Conservation (phyloP, 1,140 invertebrate genomes). For the Aphidius gifuensis region DNA sequence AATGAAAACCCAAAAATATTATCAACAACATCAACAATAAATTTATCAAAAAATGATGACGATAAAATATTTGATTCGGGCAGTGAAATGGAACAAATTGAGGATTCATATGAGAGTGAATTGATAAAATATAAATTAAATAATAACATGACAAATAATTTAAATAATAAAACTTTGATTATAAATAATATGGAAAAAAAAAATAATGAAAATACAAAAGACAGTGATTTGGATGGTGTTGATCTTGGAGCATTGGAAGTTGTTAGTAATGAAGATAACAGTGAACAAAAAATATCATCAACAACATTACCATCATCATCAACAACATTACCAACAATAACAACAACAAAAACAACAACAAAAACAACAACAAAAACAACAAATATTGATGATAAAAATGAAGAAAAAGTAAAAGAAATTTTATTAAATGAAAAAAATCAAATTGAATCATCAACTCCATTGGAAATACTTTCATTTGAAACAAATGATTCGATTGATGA, state of each 20-base stretch:
- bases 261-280: slow-evolving; percentile 21
- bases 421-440: background rate
- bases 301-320: slow-evolving; percentile 16
- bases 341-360: slow-evolving; percentile 22
- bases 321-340: background rate
- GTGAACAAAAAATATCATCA: too few relatives aligned
- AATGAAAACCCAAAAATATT: slow-evolving; percentile 5
- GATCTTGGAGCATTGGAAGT: slow-evolving; percentile 25
- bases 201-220: slow-evolving; percentile 20
- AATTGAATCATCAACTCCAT: slow-evolving; percentile 6
- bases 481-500: slow-evolving; percentile 13
- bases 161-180: background rate
- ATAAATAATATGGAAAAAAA: slow-evolving; percentile 6
- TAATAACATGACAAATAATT: slow-evolving; percentile 12
- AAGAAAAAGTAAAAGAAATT: slow-evolving; percentile 16
- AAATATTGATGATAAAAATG: slow-evolving; percentile 1
- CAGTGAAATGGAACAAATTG: slow-evolving; percentile 23
- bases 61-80: slow-evolving; percentile 18
- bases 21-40: background rate
- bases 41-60: slow-evolving; percentile 18
- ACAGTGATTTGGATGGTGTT: slow-evolving; percentile 30
- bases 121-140: slow-evolving; percentile 15
- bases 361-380: slow-evolving; percentile 19
- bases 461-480: slow-evolving; percentile 16
- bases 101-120: slow-evolving; percentile 27